Conservation (phyloP, 2,888 invertebrate genomes). For the Eupeodes luniger region DNA sequence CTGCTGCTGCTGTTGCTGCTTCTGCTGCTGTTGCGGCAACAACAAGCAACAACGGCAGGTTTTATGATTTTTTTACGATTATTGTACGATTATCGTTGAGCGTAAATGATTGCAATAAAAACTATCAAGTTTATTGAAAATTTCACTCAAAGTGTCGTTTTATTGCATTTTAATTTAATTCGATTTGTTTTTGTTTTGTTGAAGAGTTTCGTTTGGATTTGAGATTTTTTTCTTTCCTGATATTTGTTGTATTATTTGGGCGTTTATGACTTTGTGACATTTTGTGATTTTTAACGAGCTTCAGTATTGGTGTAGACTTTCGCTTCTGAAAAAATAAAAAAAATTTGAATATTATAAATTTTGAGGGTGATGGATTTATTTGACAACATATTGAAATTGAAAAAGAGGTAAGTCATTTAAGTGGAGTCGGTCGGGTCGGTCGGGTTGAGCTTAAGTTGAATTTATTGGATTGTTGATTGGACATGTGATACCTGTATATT, state of each 20-base stretch:
- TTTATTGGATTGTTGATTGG: slow-evolving; percentile 31
- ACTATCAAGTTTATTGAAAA: slow-evolving; percentile 78
- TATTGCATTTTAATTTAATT: slow-evolving; percentile 78
- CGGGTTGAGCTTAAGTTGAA: slow-evolving; percentile 33
- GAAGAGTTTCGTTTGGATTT: neutral
- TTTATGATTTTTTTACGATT: slow-evolving; percentile 79
- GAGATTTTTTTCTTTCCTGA: slow-evolving; percentile 17
- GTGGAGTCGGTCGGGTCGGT: too few relatives aligned
- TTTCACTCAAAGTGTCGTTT: slow-evolving; percentile 78
- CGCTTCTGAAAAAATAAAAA: slow-evolving; percentile 9
- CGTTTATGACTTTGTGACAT: slow-evolving; percentile 55
- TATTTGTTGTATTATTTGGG: slow-evolving; percentile 17
- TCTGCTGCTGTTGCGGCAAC: neutral
- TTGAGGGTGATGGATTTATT: slow-evolving; percentile 35
- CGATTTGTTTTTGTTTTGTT: slow-evolving; percentile 53
- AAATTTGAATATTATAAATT: slow-evolving; percentile 29
- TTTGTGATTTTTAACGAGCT: slow-evolving; percentile 50
- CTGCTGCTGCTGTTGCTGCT: slow-evolving; percentile 7
- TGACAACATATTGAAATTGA: neutral
- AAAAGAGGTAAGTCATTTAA: slow-evolving; percentile 1
- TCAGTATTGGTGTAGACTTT: neutral
- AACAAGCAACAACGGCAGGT: slow-evolving; percentile 65
- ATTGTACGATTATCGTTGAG: slow-evolving; percentile 79
- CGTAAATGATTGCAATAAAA: slow-evolving; percentile 79
- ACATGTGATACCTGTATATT: neutral